A percentile compares a stretch with the other conserved stretches of the same genome.
Evolutionary conservation across 1,140 invertebrate species (phyloP).

Genomic region (Probaryconus sp.): DNA sequence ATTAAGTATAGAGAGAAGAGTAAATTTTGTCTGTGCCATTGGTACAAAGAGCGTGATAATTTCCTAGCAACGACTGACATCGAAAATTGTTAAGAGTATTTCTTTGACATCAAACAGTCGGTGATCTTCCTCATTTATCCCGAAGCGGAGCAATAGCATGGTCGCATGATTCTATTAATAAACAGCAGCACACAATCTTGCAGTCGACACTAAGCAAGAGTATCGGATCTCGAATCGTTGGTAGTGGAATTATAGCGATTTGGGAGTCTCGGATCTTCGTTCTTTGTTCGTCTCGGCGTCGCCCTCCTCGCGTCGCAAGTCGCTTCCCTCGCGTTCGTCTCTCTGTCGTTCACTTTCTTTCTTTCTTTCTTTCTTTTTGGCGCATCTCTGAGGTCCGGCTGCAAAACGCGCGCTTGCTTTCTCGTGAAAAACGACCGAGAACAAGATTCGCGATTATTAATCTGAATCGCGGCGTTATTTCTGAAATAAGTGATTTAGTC

Average conservation of each 20-base stretch:
- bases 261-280: conserved; percentile 45
- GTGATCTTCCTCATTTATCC: conserved; percentile 61
- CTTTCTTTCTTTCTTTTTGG: conserved; percentile 40
- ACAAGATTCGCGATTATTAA: conserved; percentile 71
- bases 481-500: conserved; percentile 76
- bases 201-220: conserved; percentile 57
- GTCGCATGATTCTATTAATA: conserved; percentile 62
- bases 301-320: not conserved
- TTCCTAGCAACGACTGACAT: conserved; percentile 43
- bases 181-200: conserved; percentile 55
- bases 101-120: conserved; percentile 61
- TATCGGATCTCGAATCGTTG: conserved; percentile 66
- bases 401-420: conserved; percentile 38
- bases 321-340: not conserved
- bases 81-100: conserved; percentile 49
- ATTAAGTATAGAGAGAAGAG: too few species aligned
- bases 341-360: conserved; percentile 22
- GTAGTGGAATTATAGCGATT: conserved; percentile 62
- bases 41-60: conserved; percentile 50
- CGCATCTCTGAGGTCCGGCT: conserved; percentile 32
- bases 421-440: conserved; percentile 51
- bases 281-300: conserved; percentile 49
- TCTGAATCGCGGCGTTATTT: conserved; percentile 72
- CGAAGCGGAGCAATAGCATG: conserved; percentile 58
- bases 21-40: conserved; percentile 16